Evolutionary conservation across 1,140 invertebrate genomes (phyloP).

Genomic region (Ceratina japonica): DNA sequence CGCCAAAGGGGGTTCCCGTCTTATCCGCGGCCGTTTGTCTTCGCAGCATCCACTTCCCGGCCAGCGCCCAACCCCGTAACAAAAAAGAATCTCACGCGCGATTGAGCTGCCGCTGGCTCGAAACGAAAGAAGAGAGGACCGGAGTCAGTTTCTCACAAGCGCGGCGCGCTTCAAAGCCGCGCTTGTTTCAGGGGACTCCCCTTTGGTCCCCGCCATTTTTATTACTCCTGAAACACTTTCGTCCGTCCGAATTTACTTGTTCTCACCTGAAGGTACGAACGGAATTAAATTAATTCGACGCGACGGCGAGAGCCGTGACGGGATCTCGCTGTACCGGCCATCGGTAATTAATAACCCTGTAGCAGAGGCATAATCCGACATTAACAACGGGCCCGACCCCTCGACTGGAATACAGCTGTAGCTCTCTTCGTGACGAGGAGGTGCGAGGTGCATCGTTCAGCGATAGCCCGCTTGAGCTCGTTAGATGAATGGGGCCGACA

Average conservation of each 20-base stretch:
- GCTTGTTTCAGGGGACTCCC: neutral
- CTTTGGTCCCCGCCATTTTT: too few relatives aligned
- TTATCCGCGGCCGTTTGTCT: slow-evolving; percentile 29
- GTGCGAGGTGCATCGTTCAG: slow-evolving; percentile 52
- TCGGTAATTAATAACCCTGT: slow-evolving; percentile 38
- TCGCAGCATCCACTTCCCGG: neutral
- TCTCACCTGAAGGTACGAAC: too few relatives aligned
- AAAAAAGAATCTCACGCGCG: slow-evolving; percentile 23
- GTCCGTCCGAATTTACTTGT: too few relatives aligned
- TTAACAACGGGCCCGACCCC: slow-evolving; percentile 23
- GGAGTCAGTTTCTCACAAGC: neutral
- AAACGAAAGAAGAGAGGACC: neutral
- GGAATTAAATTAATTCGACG: too few relatives aligned
- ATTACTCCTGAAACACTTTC: too few relatives aligned
- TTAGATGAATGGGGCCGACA: slow-evolving; percentile 76
- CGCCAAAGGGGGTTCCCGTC: slow-evolving; percentile 3
- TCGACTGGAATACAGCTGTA: slow-evolving; percentile 30
- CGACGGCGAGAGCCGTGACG: neutral
- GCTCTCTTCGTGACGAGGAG: slow-evolving; percentile 45
- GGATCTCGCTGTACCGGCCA: slow-evolving; percentile 7
- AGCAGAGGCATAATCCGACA: slow-evolving; percentile 43
- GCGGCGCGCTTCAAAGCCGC: neutral
- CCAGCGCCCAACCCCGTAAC: neutral
- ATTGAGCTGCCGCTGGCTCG: slow-evolving; percentile 5
- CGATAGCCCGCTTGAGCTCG: slow-evolving; percentile 69